Base-by-base conservation (phyloP, 2,888 invertebrate species). In the Callosobruchus maculatus region DNA sequence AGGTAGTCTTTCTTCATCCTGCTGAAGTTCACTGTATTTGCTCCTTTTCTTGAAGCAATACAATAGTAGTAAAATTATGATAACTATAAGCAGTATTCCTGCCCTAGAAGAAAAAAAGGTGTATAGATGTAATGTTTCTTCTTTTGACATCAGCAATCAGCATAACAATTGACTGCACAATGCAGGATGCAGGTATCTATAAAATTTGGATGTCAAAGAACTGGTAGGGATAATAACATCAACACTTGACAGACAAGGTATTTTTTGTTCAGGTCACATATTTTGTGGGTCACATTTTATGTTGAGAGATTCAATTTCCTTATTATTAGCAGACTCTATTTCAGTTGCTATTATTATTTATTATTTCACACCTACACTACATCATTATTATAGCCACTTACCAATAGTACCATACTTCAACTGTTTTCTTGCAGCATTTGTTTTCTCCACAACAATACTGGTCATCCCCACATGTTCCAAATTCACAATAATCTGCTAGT, bases 371-470 rank as follows among this genome's bases (percentile, higher is more conserved):
- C 9, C 3, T 21, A 68, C 1, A 20, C 9, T 21, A 9, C 13
- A 18, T 3, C 21, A 5, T 3, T 2, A 18, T n/a, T 21, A 9
- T 68, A 20, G 3, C 21, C 9, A 1, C 21, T 82, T 83, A 85
- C 86, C 86, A 85, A 72, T 84, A 84, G 74, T 84, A 85, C 84
- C 85, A 85, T 68, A 84, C 73, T 69, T 84, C 83, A 22, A 78
- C 72, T 4, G 82, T 82, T 75, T 84, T 84, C 26, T 82, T 81
- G 75, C 86, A 86, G 74, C 86, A 86, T 78, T 81, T 83, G 77
- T 86, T 85, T 49, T 85, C 82, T 5, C 84, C 85, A 77, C 86
- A 86, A 75, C 86, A 86, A 77, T 84, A 83, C 76, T 86, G 80
- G n/a, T 82, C 81, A 21, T 81, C 80, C 70, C 84, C 81, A 71